Evolutionary conservation across 2,888 invertebrate species (phyloP), one percentile per base, ranked within the genome.

Genomic region (Chaitophorus viminalis): DNA sequence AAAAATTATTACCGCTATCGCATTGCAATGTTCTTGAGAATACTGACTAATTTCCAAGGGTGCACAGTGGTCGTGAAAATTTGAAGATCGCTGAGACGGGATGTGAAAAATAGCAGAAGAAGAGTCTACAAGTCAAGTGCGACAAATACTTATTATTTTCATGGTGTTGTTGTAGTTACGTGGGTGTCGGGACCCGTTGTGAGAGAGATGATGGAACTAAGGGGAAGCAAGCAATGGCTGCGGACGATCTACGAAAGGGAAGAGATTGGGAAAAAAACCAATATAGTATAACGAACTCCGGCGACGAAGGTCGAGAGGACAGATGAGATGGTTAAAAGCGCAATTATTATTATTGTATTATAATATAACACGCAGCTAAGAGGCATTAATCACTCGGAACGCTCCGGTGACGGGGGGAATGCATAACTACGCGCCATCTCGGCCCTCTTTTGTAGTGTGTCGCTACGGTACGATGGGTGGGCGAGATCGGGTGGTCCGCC

Each of bases 371-470:
- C 39, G 54, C 21, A 46, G 65, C 39, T 68, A 54, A 78, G 70
- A 54, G 68, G 85, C 77, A 86, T 86, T 86, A 86, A 86, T 86
- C 85, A 78, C 78, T n/a, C 52, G 46, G 78, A 65, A 70, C 85
- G 68, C 25, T n/a, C 29, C 11, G n/a, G 9, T 25, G 54, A 29
- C 33, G 33, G 60, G 39, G 25, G 17, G 17, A 82, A 68, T 25
- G 72, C 36, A 52, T n/a, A 70, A 29, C 68, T 11, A 29, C 68
- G 60, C 60, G 60, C 60, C 21, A 25, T 25, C 25, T 60, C 60
- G 1, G 21, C 60, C 21, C 25, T 6, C 60, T 21, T n/a, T 25
- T 21, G 68, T 25, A 1, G 21, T 68, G 4, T 25, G 29, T 68
- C 68, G 68, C 25, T 3, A 25, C 60, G 60, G 60, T 25, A 25